These are phyloP conservation scores for Drosophila dunni DNA, from an alignment of 1,140 invertebrate genomes.

Conservation along the genomic window DNA sequence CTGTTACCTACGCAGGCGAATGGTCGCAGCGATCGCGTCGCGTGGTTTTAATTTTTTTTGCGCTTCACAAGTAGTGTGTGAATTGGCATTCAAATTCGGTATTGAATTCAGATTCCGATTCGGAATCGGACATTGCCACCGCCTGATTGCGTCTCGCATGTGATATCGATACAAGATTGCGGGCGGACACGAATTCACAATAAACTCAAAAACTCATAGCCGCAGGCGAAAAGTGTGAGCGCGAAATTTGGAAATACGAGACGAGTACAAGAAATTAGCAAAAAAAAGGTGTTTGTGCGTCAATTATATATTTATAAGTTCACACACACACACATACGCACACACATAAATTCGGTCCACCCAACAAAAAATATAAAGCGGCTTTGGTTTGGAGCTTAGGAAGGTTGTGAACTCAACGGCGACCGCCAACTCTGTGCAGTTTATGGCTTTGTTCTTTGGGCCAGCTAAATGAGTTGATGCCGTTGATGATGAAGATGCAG, in stretches of 20 bases:
- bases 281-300: constrained; percentile 6
- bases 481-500: constrained; percentile 16
- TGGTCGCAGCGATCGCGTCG: constrained; percentile 47
- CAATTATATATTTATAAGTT: constrained; percentile 14
- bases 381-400: background rate
- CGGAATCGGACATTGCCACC: constrained; percentile 14
- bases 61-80: constrained; percentile 24
- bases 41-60: background rate
- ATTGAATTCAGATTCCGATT: constrained; percentile 25
- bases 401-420: background rate
- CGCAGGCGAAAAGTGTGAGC: constrained; percentile 8
- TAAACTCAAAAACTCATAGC: constrained; percentile 1
- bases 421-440: background rate
- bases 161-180: constrained; percentile 25
- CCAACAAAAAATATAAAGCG: background rate
- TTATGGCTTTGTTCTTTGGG: constrained; percentile 28
- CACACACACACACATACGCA: background rate
- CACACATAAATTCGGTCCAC: background rate
- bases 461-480: constrained; percentile 7
- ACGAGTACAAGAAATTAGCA: constrained; percentile 11
- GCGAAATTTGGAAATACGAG: constrained; percentile 13
- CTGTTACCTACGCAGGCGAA: constrained; percentile 68
- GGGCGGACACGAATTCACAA: constrained; percentile 7
- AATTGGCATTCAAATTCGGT: constrained; percentile 38
- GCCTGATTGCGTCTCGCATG: constrained; percentile 14